Evolutionary conservation across 2,888 invertebrate species (phyloP).

Genomic region (Pyrrhia umbra): DNA sequence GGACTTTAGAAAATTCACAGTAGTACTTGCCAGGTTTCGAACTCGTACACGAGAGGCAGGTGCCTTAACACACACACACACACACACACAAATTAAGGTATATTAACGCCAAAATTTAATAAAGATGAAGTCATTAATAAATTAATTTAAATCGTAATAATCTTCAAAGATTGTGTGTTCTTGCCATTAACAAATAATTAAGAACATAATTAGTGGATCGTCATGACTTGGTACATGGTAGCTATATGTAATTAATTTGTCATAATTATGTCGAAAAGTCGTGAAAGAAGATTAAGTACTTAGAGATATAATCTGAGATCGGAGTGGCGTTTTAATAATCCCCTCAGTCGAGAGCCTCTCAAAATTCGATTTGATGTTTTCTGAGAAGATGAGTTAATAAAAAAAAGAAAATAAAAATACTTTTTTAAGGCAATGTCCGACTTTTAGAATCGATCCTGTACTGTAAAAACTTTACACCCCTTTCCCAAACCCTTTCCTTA

Average conservation of each 20-base stretch:
- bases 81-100: neutral
- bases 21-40: too few relatives aligned
- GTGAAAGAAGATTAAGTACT: neutral
- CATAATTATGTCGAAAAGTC: neutral
- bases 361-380: neutral
- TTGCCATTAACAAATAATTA: conserved; percentile 12
- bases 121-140: neutral
- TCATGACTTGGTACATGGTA: neutral
- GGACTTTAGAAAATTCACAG: too few relatives aligned
- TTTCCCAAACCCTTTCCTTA: too few relatives aligned
- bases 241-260: conserved; percentile 12
- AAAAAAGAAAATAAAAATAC: neutral
- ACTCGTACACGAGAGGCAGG: too few relatives aligned
- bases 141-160: neutral
- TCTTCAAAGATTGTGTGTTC: conserved; percentile 1
- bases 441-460: too few relatives aligned
- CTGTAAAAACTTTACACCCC: too few relatives aligned
- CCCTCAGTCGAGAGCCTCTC: neutral
- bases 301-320: neutral
- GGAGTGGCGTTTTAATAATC: too few relatives aligned
- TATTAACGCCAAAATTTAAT: neutral
- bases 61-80: too few relatives aligned
- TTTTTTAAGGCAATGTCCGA: too few relatives aligned
- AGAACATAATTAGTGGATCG: neutral
- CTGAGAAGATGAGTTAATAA: neutral